Evolutionary conservation across 1,140 invertebrate genomes (phyloP).

Genomic region (Ctenoplectra terminalis): DNA sequence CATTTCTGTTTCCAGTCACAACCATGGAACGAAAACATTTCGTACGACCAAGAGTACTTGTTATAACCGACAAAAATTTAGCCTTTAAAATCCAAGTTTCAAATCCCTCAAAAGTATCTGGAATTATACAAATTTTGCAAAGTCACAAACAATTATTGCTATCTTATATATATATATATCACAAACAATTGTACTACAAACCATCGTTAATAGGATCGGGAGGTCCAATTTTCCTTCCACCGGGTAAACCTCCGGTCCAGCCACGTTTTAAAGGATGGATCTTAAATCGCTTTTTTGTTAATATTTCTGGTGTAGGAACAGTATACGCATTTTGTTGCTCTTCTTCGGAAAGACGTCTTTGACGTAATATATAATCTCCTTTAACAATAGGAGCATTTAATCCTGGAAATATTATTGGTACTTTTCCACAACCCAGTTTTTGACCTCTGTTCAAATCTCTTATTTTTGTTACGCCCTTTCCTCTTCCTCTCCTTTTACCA

Average conservation of each 20-base stretch:
- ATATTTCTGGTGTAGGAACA: conserved; percentile 88
- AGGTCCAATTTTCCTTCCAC: conserved; percentile 92
- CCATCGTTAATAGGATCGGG: conserved; percentile 92
- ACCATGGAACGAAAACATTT: conserved; percentile 87
- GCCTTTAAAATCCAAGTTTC: conserved; percentile 93
- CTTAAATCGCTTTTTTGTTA: conserved; percentile 81
- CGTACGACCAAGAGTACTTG: conserved; percentile 91
- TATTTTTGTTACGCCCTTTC: conserved; percentile 89
- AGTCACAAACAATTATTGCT: conserved; percentile 5
- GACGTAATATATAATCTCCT: conserved; percentile 89
- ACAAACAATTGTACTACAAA: conserved; percentile 67
- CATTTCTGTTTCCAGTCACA: conserved; percentile 95
- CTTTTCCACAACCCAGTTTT: conserved; percentile 92
- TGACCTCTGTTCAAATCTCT: conserved; percentile 96
- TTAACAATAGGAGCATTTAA: conserved; percentile 92
- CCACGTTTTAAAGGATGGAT: conserved; percentile 93
- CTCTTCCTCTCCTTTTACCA: conserved; percentile 96
- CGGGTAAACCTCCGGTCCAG: conserved; percentile 92
- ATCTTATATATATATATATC: neutral
- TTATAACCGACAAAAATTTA: conserved; percentile 93
- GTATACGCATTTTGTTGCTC: conserved; percentile 87
- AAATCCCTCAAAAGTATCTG: conserved; percentile 94
- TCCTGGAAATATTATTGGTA: conserved; percentile 95
- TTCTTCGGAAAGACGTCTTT: conserved; percentile 88
- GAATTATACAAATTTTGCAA: conserved; percentile 70